phyloP scores from a whole-genome alignment of 2,888 invertebrate genomes.

The Cephus spinipes region DNA sequence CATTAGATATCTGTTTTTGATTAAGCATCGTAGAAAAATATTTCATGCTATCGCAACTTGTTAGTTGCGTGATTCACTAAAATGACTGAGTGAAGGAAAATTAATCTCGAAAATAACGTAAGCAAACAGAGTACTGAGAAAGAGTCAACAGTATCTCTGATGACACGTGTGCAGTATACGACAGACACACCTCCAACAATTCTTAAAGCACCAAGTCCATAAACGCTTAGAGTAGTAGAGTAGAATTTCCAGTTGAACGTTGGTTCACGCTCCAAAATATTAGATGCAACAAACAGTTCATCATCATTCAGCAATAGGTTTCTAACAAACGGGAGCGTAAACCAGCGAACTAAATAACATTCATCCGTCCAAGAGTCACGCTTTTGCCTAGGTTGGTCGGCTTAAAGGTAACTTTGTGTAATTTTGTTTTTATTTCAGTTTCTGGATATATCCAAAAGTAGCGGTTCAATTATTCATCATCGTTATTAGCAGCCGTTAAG shows the following conservation, averaged over 20 bases:
- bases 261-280: constrained; percentile 27
- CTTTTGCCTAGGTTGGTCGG: background rate
- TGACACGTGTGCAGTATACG: background rate
- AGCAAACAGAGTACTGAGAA: background rate
- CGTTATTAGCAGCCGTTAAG: background rate
- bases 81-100: background rate
- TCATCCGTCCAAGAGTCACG: background rate
- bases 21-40: background rate
- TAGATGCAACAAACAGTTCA: background rate
- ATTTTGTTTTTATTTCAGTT: background rate
- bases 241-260: background rate
- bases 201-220: background rate
- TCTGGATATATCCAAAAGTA: background rate
- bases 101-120: background rate
- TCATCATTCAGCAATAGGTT: background rate
- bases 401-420: background rate
- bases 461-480: background rate
- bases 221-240: background rate
- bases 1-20: background rate
- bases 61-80: background rate
- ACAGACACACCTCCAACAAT: background rate
- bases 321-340: background rate
- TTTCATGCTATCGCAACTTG: background rate
- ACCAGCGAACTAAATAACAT: background rate
- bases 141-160: background rate